Base-by-base conservation (phyloP, 2,888 invertebrate genomes). In the Drosophila limbata region DNA sequence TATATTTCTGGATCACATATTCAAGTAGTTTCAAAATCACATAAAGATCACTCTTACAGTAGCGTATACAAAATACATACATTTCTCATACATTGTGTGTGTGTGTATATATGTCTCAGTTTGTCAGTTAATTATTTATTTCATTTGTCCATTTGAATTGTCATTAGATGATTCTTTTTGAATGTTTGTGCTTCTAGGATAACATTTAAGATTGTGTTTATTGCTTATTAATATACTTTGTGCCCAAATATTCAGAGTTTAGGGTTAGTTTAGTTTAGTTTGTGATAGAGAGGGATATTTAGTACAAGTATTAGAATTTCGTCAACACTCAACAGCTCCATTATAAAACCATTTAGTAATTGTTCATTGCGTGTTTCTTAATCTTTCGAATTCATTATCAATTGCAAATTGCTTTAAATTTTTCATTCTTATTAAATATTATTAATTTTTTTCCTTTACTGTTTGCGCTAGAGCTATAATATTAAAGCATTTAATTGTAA, bases 21-120 rank as follows among this genome's bases (percentile, higher is more conserved):
- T 89, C 87, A 89, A 86, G 84, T 87, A 86, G 88, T 89, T 87
- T 87, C 87, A 89, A 85, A 87, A 87, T 87, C 87, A 87, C 87
- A 87, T 88, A 81, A 85, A 86, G 86, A 89, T 87, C 87, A 87
- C 87, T 89, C 87, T 88, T 89, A 88, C 88, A 89, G 77, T 87
- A 87, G 85, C 89, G 89, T 88, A 85, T 89, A 89, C 86, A 87
- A 87, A 88, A 89, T 89, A 85, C 84, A 89, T 81, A 72, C 78
- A 73, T 88, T 71, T 63, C 45, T 56, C 64, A 75, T 76, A 75
- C 77, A 75, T 63, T 63, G 63, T 25, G 35, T 59, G 25, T 59
- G 25, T 25, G 37, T 73, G 61, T 70, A 60, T 67, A 44, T 67
- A 67, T 77, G 66, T 72, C 40, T 74, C 62, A 63, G 55, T 42